phyloP scores from a whole-genome alignment of 2,888 invertebrate species.

The Apamea monoglypha region DNA sequence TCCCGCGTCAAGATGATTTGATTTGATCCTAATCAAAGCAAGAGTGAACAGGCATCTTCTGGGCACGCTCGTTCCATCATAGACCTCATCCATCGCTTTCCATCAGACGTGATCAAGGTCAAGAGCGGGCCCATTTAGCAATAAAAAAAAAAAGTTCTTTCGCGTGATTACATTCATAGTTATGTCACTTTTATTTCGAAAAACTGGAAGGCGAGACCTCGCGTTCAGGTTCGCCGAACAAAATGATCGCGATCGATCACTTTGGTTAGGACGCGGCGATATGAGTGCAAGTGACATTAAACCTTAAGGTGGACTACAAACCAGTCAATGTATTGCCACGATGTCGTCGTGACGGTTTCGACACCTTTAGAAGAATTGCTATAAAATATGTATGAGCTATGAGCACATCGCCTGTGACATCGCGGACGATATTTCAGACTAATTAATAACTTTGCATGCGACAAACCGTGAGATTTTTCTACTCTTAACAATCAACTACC shows the following conservation, averaged over 20 bases:
- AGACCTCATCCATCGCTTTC: no score
- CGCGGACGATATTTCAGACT: slow-evolving; percentile 15
- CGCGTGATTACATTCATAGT: not conserved
- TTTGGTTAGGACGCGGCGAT: not conserved
- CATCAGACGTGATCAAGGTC: no score
- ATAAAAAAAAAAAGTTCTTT: no score
- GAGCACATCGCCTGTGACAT: slow-evolving; percentile 3
- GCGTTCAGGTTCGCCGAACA: no score
- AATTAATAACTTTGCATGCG: slow-evolving; percentile 21
- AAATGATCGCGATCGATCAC: no score
- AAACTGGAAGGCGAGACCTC: no score
- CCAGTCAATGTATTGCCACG: not conserved
- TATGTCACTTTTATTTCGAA: not conserved
- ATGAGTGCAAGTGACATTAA: not conserved
- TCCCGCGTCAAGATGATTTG: no score
- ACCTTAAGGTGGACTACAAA: not conserved
- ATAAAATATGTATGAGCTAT: slow-evolving; percentile 30
- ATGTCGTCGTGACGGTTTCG: not conserved
- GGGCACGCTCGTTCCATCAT: no score
- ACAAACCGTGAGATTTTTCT: slow-evolving; percentile 19
- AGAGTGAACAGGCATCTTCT: no score
- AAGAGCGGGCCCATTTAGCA: no score
- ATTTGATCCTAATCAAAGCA: no score
- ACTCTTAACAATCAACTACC: slow-evolving; percentile 3
- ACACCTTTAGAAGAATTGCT: slow-evolving; percentile 9